These are phyloP conservation scores for Acanthurus leucopareius DNA, from an alignment of 2,797 vertebrate genomes.

Conservation along the genomic window DNA sequence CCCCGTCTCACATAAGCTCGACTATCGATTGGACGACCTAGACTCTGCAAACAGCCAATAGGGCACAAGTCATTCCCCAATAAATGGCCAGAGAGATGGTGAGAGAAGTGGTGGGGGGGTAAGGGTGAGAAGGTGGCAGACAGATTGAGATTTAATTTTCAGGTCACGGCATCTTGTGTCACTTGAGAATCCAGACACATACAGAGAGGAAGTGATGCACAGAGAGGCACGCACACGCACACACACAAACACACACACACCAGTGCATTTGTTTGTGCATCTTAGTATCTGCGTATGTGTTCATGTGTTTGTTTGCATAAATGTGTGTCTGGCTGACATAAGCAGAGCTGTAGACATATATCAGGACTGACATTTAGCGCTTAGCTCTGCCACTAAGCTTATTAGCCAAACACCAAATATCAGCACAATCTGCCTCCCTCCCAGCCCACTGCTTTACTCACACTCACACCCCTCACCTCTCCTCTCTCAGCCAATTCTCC, in stretches of 20 bases:
- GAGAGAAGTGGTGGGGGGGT: slow-evolving; percentile 12
- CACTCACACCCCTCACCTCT: slow-evolving; percentile 20
- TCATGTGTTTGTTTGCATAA: slow-evolving; percentile 59
- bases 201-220: slow-evolving; percentile 70
- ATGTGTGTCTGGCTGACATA: slow-evolving; percentile 75
- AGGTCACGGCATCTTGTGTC: slow-evolving; percentile 82
- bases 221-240: slow-evolving; percentile 30
- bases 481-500: slow-evolving; percentile 4
- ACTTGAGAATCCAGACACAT: slow-evolving; percentile 81
- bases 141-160: slow-evolving; percentile 84
- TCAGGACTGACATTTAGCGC: slow-evolving; percentile 83
- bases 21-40: slow-evolving; percentile 72
- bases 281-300: slow-evolving; percentile 27
- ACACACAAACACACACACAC: slow-evolving; percentile 38
- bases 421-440: slow-evolving; percentile 78
- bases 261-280: slow-evolving; percentile 26
- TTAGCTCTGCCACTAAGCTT: slow-evolving; percentile 81
- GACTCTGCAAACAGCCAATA: slow-evolving; percentile 78
- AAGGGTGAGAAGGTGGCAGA: slow-evolving; percentile 78
- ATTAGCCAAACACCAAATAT: slow-evolving; percentile 84
- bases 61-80: slow-evolving; percentile 73
- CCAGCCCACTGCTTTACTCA: slow-evolving; percentile 32
- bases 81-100: slow-evolving; percentile 67
- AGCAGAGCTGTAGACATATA: slow-evolving; percentile 81
- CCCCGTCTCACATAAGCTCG: slow-evolving; percentile 57